Evolutionary conservation across 2,797 vertebrate genomes (phyloP).

Genomic region (Forpus xanthops): DNA sequence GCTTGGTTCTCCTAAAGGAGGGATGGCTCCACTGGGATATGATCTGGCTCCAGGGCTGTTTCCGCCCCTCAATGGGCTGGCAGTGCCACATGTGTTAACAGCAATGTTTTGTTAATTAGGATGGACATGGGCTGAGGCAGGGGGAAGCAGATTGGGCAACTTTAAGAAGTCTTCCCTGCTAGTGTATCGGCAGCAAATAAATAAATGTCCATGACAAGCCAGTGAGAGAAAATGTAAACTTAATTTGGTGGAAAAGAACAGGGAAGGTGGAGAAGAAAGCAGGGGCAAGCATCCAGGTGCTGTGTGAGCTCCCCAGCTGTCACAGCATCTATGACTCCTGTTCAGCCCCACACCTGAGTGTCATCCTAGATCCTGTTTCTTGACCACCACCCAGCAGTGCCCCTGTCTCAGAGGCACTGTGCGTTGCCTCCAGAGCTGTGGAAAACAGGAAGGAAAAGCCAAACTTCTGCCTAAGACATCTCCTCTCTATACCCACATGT

Average conservation of each 20-base stretch:
- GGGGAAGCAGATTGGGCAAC: neutral
- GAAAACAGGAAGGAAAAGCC: neutral
- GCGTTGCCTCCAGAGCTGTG: neutral
- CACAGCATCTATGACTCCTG: neutral
- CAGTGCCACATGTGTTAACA: rapidly evolving
- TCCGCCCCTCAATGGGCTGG: neutral
- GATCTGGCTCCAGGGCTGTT: neutral
- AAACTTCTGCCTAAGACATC: neutral
- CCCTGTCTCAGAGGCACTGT: neutral
- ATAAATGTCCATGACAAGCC: neutral
- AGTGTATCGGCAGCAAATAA: neutral
- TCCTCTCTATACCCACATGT: rapidly evolving
- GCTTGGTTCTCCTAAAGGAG: neutral
- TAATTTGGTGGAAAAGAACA: neutral
- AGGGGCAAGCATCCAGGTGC: neutral
- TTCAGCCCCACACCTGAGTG: neutral
- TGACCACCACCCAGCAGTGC: rapidly evolving
- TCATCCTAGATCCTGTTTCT: neutral
- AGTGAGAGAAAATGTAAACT: neutral
- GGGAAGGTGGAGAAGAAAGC: neutral
- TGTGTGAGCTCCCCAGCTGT: rapidly evolving
- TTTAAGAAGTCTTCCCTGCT: neutral
- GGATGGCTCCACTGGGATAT: neutral
- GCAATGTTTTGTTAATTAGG: neutral
- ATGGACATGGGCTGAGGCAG: rapidly evolving